Conservation (phyloP, 2,113 vertebrate species). For the Rhinolophus sinicus region DNA sequence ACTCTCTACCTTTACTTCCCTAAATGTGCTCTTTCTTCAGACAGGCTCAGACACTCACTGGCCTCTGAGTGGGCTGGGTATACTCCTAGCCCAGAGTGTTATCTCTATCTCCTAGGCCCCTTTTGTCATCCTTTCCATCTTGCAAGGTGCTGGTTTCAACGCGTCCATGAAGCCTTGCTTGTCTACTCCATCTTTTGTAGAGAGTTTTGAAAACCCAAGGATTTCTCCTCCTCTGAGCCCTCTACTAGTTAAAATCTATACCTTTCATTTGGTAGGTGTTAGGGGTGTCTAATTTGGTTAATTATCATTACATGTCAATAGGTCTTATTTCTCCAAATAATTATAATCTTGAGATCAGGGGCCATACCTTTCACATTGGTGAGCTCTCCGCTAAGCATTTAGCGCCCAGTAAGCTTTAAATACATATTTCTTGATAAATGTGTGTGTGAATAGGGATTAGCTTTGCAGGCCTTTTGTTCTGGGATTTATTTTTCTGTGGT, state of each 20-base stretch:
- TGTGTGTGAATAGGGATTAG: conserved; percentile 58
- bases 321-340: conserved; percentile 50
- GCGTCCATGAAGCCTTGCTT: neutral
- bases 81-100: neutral
- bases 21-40: neutral
- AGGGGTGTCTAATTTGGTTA: conserved; percentile 5
- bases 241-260: neutral
- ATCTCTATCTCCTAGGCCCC: neutral
- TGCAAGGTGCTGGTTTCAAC: neutral
- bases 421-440: conserved; percentile 54
- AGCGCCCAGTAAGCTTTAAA: conserved; percentile 52
- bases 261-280: conserved; percentile 9
- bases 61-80: accelerated
- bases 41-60: accelerated
- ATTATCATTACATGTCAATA: conserved; percentile 26
- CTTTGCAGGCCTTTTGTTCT: conserved; percentile 57
- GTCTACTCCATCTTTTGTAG: neutral
- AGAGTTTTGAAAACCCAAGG: neutral
- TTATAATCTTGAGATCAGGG: conserved; percentile 34
- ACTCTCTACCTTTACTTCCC: neutral
- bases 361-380: neutral
- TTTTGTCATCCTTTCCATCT: neutral
- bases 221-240: neutral
- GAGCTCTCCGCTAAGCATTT: conserved; percentile 3
- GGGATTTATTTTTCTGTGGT: conserved; percentile 56